Evolutionary conservation across 2,797 vertebrate genomes (phyloP).

Genomic region (Tangara arthus): DNA sequence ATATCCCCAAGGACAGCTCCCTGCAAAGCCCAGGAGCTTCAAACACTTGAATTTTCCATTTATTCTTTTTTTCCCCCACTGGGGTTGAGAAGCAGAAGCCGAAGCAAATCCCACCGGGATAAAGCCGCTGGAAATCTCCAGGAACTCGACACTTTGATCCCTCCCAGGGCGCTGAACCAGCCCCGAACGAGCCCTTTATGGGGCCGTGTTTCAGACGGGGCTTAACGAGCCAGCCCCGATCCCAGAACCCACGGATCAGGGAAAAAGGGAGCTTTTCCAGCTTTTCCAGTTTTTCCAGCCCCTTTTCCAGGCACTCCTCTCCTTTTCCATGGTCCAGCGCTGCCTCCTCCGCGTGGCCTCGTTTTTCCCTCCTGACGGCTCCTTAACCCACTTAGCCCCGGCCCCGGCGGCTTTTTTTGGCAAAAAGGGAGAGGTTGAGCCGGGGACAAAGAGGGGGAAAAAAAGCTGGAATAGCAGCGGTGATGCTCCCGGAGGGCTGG

Average conservation of each 20-base stretch:
- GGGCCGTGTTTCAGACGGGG: not conserved
- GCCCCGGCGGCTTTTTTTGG: not conserved
- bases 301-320: not conserved
- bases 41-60: not conserved
- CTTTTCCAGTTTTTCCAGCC: not conserved
- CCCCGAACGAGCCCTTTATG: rapidly evolving
- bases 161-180: not conserved
- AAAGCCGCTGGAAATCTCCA: not conserved
- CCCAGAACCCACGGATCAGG: not conserved
- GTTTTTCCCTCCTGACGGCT: not conserved
- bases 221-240: not conserved
- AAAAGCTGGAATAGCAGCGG: not conserved
- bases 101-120: not conserved
- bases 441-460: not conserved
- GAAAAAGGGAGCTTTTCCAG: not conserved
- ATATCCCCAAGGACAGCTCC: not conserved
- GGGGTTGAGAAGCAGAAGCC: not conserved
- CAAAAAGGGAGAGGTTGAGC: not conserved
- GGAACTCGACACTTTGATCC: not conserved
- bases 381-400: slow-evolving; percentile 33
- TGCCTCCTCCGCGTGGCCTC: not conserved
- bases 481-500: not conserved
- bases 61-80: rapidly evolving
- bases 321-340: not conserved
- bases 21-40: not conserved